Conservation (phyloP, 2,888 invertebrate species). For the Drosophila limbata region DNA sequence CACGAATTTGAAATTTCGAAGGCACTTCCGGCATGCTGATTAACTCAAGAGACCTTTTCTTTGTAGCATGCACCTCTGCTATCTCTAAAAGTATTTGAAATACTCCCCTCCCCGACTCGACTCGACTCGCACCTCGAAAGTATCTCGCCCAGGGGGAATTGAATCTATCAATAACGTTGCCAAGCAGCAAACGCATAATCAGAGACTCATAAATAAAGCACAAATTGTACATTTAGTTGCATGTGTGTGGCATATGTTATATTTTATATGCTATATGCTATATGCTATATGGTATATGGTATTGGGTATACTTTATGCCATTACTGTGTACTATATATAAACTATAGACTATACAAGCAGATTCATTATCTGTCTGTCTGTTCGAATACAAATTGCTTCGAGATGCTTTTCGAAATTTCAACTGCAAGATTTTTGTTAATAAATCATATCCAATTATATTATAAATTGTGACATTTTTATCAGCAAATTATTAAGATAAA, state of each 20-base stretch:
- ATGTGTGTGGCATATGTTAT: constrained; percentile 16
- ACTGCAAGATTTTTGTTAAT: not conserved
- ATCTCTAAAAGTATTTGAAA: constrained; percentile 9
- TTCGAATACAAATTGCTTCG: not conserved
- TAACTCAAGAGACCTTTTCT: constrained; percentile 9
- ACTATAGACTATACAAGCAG: not conserved
- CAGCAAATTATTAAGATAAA: too few relatives aligned
- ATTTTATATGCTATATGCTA: not conserved
- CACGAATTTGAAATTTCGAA: not conserved
- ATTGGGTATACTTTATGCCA: too few relatives aligned
- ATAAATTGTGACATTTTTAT: too few relatives aligned
- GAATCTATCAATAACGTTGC: constrained; percentile 38
- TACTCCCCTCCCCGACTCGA: not conserved
- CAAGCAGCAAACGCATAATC: constrained; percentile 57
- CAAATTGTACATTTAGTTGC: constrained; percentile 12
- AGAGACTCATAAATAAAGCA: constrained; percentile 54
- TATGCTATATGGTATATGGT: too few relatives aligned
- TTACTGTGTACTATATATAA: constrained; percentile 4
- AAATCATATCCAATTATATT: not conserved
- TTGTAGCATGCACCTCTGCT: constrained; percentile 18
- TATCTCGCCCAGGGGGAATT: not conserved
- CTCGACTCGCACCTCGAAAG: not conserved
- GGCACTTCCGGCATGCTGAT: constrained; percentile 17
- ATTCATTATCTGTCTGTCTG: constrained; percentile 8
- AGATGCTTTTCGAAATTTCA: not conserved